Evolutionary conservation across 2,888 invertebrate species (phyloP), one percentile per base, ranked within the genome.

Genomic region (Phyllotreta striolata): DNA sequence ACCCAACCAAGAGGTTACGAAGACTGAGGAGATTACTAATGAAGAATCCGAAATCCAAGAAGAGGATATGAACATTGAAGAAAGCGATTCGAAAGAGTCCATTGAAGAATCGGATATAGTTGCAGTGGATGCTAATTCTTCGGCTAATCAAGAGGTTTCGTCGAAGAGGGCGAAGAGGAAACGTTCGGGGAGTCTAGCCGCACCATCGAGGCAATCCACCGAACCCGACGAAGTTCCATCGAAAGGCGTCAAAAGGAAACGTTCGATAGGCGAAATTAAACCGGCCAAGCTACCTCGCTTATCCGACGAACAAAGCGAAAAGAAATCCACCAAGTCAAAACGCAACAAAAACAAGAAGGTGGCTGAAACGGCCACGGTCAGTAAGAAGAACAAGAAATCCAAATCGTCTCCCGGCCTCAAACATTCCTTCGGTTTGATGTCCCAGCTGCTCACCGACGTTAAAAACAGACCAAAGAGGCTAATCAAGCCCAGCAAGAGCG

Each of bases 381-480:
- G 7, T 14, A 47, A 55, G 37, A 62, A 58, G 54, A 41, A 62
- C 9, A 41, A 51, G 57, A 13, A 65, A 66, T 52, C 43, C 60
- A 38, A 51, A 63, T 24, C 24, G 38, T 37, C 63, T 39, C 70
- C 66, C 35, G 62, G 14, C 46, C 43, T 37, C 40, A 40, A 46
- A 6, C 39, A 62, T 8, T 63, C 70, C 0, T 72, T 68, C 55
- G 62, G 67, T 54, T 56, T 74, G 38, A 66, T 75, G 64, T 62
- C 67, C 49, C 69, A 70, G 49, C 47, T 72, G 12, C 55, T 74
- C 10, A 74, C 67, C 1, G 73, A 74, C 51, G 70, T 71, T 0
- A 72, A 69, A 63, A 74, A 73, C 55, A 58, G 74, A 52, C 72
- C 73, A 8, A 67, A 43, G 43, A 68, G 74, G 9, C 46, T 13